Conservation (phyloP, 1,140 invertebrate genomes). For the Phenacoccus solenopsis region DNA sequence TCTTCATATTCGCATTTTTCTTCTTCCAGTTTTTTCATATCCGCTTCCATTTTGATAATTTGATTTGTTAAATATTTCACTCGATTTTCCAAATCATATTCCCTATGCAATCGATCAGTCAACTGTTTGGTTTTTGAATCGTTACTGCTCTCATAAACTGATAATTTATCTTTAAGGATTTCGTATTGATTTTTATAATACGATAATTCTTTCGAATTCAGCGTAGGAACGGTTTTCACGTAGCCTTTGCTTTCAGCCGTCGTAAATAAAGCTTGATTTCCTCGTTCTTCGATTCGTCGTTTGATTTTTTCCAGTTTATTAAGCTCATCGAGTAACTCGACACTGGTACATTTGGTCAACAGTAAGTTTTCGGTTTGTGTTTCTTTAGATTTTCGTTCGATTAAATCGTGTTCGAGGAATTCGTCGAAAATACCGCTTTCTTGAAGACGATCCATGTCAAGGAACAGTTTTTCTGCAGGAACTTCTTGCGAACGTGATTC, state of each 20-base stretch:
- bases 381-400: constrained; percentile 19
- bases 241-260: constrained; percentile 4
- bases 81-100: constrained; percentile 23
- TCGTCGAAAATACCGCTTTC: constrained; percentile 39
- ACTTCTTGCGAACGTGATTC: constrained; percentile 18
- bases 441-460: constrained; percentile 30
- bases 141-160: constrained; percentile 26
- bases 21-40: constrained; percentile 31
- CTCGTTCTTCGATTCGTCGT: constrained; percentile 30
- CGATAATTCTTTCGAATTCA: constrained; percentile 26
- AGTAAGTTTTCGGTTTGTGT: constrained; percentile 29
- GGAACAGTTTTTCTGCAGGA: constrained; percentile 21
- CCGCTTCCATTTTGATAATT: constrained; percentile 29
- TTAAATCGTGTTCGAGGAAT: constrained; percentile 20
- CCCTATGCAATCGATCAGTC: constrained; percentile 23
- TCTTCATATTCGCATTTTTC: constrained; percentile 37
- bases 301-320: constrained; percentile 29
- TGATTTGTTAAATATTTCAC: constrained; percentile 26
- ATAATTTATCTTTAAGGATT: constrained; percentile 26
- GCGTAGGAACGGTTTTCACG: constrained; percentile 20
- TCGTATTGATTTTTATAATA: constrained; percentile 27
- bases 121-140: constrained; percentile 25
- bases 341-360: background rate
- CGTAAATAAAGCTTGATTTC: constrained; percentile 20
- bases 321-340: constrained; percentile 28